A percentile compares a stretch with the other conserved stretches of the same genome.
phyloP scores from a whole-genome alignment of 2,888 invertebrate species.

The Heliconius ismenius region DNA sequence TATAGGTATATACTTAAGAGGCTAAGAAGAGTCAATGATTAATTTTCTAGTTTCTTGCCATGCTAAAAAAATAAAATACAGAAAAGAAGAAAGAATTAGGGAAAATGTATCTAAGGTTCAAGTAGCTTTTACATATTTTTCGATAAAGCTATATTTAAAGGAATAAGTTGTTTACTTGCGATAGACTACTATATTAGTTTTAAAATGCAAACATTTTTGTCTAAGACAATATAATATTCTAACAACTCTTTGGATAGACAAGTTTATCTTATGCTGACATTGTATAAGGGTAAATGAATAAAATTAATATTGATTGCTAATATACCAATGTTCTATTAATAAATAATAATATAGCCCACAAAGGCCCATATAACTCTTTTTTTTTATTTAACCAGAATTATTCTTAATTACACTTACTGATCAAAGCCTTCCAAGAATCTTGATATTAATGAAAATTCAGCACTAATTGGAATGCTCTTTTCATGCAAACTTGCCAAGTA shows the following conservation, averaged over 20 bases:
- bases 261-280: no score
- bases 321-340: background rate
- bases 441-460: slow-evolving; percentile 74
- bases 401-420: slow-evolving; percentile 74
- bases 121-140: no score
- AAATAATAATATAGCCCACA: background rate
- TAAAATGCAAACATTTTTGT: no score
- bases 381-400: slow-evolving; percentile 49
- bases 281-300: background rate
- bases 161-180: no score
- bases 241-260: background rate
- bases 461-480: slow-evolving; percentile 78
- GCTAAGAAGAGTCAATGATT: background rate
- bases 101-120: no score
- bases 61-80: background rate
- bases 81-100: background rate
- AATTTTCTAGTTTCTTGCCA: background rate
- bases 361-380: background rate
- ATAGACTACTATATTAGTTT: no score
- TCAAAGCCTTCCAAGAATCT: slow-evolving; percentile 73
- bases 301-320: background rate
- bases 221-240: background rate
- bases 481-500: slow-evolving; percentile 48
- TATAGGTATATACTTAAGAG: background rate
- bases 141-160: no score